A percentile compares a stretch with the other conserved stretches of the same genome.
Evolutionary conservation across 2,888 invertebrate genomes (phyloP).

Genomic region (Lamellibrachia satsuma): DNA sequence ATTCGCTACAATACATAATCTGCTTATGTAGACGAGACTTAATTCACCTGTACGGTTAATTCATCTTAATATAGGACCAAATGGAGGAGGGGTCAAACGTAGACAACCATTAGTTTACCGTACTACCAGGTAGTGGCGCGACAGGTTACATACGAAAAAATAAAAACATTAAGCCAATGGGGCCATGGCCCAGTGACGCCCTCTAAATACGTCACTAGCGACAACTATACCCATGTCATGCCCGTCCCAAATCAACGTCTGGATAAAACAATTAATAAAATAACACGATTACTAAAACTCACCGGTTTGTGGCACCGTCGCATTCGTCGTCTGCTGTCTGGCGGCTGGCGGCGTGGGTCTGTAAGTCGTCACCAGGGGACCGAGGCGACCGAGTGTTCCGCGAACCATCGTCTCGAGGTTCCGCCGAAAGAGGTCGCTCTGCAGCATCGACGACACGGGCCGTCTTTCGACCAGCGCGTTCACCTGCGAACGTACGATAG

Average conservation of each 20-base stretch:
- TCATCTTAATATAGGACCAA: no score
- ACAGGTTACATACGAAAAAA: no score
- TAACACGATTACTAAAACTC: background rate
- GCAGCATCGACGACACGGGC: slow-evolving; percentile 59
- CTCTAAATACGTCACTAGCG: no score
- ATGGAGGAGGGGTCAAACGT: no score
- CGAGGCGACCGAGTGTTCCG: slow-evolving; percentile 24
- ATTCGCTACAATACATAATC: no score
- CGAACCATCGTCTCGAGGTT: slow-evolving; percentile 59
- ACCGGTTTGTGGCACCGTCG: background rate
- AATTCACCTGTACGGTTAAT: background rate
- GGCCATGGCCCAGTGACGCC: no score
- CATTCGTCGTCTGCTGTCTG: slow-evolving; percentile 14
- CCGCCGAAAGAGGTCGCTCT: slow-evolving; percentile 53
- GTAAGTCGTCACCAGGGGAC: background rate
- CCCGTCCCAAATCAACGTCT: no score
- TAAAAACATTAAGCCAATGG: no score
- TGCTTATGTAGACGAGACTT: background rate
- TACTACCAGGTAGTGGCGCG: no score
- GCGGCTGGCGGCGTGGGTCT: slow-evolving; percentile 17
- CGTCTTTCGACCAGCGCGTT: slow-evolving; percentile 59
- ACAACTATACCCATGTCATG: no score
- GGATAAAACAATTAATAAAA: no score
- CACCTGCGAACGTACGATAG: slow-evolving; percentile 58
- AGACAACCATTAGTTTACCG: no score